phyloP scores from a whole-genome alignment of 2,113 vertebrate species.

The Bubo blakistoni region DNA sequence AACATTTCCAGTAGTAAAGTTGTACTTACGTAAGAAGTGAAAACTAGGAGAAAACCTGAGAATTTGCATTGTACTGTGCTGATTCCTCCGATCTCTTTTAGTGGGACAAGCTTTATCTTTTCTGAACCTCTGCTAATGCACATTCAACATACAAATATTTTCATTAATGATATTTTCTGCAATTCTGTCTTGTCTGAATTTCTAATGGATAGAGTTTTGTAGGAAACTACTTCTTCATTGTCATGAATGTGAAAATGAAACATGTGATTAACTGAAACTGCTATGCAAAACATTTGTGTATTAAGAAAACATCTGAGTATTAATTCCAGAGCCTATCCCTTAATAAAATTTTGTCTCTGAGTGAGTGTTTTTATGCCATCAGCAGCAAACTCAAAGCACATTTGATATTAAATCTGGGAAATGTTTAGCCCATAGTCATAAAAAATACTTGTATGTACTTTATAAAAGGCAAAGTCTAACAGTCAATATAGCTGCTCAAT shows the following conservation, averaged over 20 bases:
- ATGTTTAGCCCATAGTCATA: not conserved
- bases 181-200: not conserved
- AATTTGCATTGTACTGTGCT: not conserved
- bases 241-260: not conserved
- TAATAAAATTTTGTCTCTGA: not conserved
- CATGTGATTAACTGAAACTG: not conserved
- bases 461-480: not conserved
- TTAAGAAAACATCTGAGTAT: not conserved
- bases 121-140: not conserved
- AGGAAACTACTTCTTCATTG: not conserved
- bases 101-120: not conserved
- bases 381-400: not conserved
- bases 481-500: not conserved
- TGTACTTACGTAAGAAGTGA: not conserved
- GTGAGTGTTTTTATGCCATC: not conserved
- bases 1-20: not conserved
- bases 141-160: not conserved
- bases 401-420: not conserved
- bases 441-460: not conserved
- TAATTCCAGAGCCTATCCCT: not conserved
- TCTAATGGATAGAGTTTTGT: not conserved
- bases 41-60: not conserved
- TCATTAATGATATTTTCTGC: not conserved
- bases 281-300: not conserved
- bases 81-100: not conserved